phyloP scores from a whole-genome alignment of 2,113 vertebrate species.

The Pelecanus crispus region DNA sequence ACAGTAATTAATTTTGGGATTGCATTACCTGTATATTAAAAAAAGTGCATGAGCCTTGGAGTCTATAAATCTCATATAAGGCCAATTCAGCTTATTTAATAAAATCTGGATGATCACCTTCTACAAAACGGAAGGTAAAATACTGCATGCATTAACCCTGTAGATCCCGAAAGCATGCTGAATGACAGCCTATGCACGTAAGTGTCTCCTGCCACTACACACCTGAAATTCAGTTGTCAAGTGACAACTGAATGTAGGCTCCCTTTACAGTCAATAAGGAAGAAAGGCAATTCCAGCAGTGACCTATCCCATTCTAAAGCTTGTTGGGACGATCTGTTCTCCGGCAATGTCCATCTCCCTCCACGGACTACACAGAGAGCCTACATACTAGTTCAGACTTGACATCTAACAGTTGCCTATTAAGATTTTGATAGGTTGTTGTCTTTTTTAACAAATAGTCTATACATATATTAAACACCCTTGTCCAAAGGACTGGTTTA shows the following conservation, averaged over 20 bases:
- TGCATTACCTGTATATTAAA: background rate
- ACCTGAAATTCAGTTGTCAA: background rate
- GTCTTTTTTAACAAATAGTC: background rate
- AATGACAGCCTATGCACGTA: background rate
- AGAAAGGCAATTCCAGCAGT: background rate
- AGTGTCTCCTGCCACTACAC: background rate
- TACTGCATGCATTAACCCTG: background rate
- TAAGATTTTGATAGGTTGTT: background rate
- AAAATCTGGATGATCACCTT: background rate
- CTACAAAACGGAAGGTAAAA: background rate
- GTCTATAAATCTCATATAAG: background rate
- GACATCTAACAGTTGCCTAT: background rate
- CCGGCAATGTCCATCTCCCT: background rate
- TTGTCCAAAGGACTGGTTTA: background rate
- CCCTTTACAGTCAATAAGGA: background rate
- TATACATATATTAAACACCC: background rate
- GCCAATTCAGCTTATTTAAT: background rate
- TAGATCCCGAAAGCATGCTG: background rate
- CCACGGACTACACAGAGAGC: background rate
- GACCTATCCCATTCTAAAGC: background rate
- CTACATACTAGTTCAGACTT: background rate
- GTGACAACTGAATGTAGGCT: background rate
- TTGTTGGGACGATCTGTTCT: background rate
- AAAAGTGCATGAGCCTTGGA: background rate
- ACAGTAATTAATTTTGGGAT: background rate